Base-by-base conservation (phyloP, 2,113 vertebrate genomes). In the Syrmaticus mikado region DNA sequence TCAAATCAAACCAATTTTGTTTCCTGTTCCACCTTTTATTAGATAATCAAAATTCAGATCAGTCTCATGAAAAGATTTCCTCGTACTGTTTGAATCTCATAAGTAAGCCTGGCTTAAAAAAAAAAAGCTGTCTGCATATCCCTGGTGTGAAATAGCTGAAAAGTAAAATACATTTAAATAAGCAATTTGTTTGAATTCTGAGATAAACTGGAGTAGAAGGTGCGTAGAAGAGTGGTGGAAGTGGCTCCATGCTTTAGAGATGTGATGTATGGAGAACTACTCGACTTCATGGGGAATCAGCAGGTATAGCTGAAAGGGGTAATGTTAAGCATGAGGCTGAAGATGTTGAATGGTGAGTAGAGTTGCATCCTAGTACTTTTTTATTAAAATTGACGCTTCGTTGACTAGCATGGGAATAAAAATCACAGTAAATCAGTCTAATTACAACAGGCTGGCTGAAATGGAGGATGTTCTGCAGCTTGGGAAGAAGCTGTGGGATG, bases 21-120 rank as follows among this genome's bases (percentile, higher is more conserved):
- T 57, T 91, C 68, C 79, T 61, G 48, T 95, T 97, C 70, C 76
- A 65, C 27, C 36, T 83, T 77, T 94, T 95, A 94, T 96, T 93
- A 94, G 70, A 82, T 62, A 88, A 94, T 95, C 91, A 92, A 90
- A 94, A 97, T 96, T 94, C 94, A 94, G 61, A 94, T 91, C 94
- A 92, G 72, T 74, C 52, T 91, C 77, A 62, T 72, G 60, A 91
- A 77, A 82, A 71, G 43, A 75, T 85, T 83, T 92, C 65, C 79
- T 95, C 81, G 57, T 75, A 81, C 65, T 88, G 53, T 70, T 65
- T 64, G 71, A 75, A 75, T 87, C 79, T 91, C 36, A 2, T 55
- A 71, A 93, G 71, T 48, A 41, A 81, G 30, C 24, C 93, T 85
- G 60, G 28, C 66, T 86, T 40, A 22, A 78, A 86, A 78, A 38